Percentiles rank a stretch among this genome's conserved stretches.
These are phyloP conservation scores for Solenopsis fugax DNA, from an alignment of 1,140 invertebrate genomes.

Conservation along the genomic window DNA sequence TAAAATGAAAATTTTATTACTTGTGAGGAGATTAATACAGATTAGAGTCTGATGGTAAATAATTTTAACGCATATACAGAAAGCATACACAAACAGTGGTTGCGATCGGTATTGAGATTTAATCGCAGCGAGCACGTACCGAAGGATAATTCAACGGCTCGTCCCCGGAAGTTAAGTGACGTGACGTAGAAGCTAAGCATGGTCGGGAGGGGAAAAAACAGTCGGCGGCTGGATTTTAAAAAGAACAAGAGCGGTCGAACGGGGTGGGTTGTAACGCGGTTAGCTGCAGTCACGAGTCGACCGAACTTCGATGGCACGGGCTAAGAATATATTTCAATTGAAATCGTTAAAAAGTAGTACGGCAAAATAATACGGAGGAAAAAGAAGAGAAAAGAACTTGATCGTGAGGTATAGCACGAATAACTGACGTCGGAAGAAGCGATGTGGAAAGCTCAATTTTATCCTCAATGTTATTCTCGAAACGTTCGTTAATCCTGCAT, in stretches of 20 bases:
- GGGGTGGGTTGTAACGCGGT: constrained; percentile 57
- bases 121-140: constrained; percentile 69
- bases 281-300: constrained; percentile 70
- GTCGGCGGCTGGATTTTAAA: constrained; percentile 63
- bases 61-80: constrained; percentile 10
- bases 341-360: constrained; percentile 61
- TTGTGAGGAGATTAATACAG: not conserved
- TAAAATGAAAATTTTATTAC: constrained; percentile 14
- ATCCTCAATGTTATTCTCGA: constrained; percentile 35
- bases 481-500: constrained; percentile 29
- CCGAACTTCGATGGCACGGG: constrained; percentile 63
- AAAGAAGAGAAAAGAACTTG: constrained; percentile 14
- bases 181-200: constrained; percentile 72
- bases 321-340: constrained; percentile 68
- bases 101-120: constrained; percentile 52
- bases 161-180: constrained; percentile 76
- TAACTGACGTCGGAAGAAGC: constrained; percentile 20
- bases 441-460: constrained; percentile 25
- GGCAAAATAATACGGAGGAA: constrained; percentile 50
- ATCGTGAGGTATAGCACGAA: constrained; percentile 40
- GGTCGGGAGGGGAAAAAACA: constrained; percentile 50
- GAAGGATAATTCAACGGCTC: constrained; percentile 70
- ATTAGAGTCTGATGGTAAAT: not conserved
- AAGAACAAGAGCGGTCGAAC: constrained; percentile 35
- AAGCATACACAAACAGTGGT: not conserved